A percentile compares a stretch with the other conserved stretches of the same genome.
Evolutionary conservation across 2,113 vertebrate species (phyloP).

Genomic region (Tenrec ecaudatus): DNA sequence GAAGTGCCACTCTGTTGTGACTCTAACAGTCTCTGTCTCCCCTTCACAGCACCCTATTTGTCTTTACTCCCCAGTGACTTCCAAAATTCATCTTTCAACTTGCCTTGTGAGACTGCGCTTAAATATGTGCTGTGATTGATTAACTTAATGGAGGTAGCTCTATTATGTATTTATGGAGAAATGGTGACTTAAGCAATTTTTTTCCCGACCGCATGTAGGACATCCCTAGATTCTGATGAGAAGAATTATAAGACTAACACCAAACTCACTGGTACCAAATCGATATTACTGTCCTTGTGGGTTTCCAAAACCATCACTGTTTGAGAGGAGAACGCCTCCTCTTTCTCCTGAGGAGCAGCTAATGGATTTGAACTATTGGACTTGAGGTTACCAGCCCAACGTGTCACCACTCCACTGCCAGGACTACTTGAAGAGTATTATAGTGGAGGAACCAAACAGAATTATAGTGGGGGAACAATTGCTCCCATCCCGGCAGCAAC

Average conservation of each 20-base stretch:
- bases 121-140: background rate
- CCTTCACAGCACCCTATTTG: background rate
- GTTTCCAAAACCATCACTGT: no score
- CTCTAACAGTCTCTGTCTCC: constrained; percentile 20
- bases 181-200: background rate
- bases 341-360: no score
- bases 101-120: background rate
- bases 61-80: background rate
- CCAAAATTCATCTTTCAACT: constrained; percentile 34
- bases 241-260: background rate
- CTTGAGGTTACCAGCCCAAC: no score
- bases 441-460: no score
- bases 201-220: constrained; percentile 56
- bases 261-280: no score
- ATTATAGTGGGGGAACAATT: constrained; percentile 28
- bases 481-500: constrained; percentile 62
- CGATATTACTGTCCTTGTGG: no score
- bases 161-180: background rate
- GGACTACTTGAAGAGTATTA: no score
- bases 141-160: background rate
- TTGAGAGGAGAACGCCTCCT: no score
- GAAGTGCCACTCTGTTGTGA: constrained; percentile 7
- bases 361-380: no score
- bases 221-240: constrained; percentile 57
- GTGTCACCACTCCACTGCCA: no score